phyloP scores from a whole-genome alignment of 2,797 vertebrate genomes.

The Tinamus major region DNA sequence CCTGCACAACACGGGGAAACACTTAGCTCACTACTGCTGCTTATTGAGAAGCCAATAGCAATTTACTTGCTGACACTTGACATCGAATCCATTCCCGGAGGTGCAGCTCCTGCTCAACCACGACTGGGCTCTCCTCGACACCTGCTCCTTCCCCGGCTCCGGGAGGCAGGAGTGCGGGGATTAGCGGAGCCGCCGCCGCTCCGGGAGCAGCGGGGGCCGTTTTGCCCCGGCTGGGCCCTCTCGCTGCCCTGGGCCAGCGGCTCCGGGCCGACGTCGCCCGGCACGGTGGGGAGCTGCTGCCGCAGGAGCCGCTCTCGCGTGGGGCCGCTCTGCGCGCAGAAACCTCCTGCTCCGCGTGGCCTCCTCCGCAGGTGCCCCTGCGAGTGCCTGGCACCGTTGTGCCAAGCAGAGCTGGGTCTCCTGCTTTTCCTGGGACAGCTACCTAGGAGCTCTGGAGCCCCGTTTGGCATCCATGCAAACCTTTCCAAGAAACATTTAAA shows the following conservation, averaged over 20 bases:
- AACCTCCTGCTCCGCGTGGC: background rate
- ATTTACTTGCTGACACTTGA: conserved; percentile 90
- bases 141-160: background rate
- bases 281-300: fast-evolving
- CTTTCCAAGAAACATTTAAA: background rate
- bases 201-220: background rate
- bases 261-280: fast-evolving
- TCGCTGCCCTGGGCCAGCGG: background rate
- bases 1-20: conserved; percentile 85
- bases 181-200: fast-evolving
- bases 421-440: background rate
- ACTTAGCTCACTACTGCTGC: conserved; percentile 92
- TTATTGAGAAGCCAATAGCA: conserved; percentile 99
- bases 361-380: background rate
- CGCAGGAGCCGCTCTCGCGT: fast-evolving
- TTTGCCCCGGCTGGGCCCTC: fast-evolving
- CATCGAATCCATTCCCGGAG: conserved; percentile 80
- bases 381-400: background rate
- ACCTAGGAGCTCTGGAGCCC: background rate
- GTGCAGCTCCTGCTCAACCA: conserved; percentile 66
- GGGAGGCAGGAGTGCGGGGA: background rate
- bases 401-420: background rate
- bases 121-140: conserved; percentile 25
- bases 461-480: background rate
- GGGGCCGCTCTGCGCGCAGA: background rate